Base-by-base conservation (phyloP, 2,113 vertebrate species). In the Grantiella picta region DNA sequence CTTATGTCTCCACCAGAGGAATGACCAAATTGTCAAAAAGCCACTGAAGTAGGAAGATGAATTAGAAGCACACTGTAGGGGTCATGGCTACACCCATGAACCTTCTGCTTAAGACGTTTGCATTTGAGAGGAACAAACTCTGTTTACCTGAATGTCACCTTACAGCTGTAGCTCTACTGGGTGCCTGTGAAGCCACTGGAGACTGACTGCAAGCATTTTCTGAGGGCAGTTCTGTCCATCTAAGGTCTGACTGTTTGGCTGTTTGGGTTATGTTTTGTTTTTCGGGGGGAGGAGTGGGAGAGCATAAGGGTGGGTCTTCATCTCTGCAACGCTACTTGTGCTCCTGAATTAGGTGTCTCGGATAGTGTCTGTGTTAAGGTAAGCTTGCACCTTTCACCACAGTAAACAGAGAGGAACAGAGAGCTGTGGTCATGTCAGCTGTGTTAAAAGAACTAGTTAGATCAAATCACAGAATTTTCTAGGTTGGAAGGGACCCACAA, bases 81-180 rank as follows among this genome's bases (percentile, higher is more conserved):
- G 45, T 94, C 61, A 84, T 2, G 7, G 53, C 75, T 89, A 61
- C 36, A 27, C 57, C 40, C 53, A 82, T 64, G 57, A 79, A 45
- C 42, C 69, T 71, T 57, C 61, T 79, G 25, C 70, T 82, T 73
- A 54, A 89, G 65, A 29, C 2, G 0, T 78, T 92, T 92, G 42
- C 53, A 12, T 53, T 78, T 80, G n/a, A 65, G 28, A 64, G 16
- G 65, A 89, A 56, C 35, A 78, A 82, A 64, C 49, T 89, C 69
- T 35, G 19, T 40, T 75, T 79, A 68, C 44, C 52, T 82, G 69
- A 91, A 95, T 91, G 81, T 91, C 90, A 89, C 72, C 72, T 91
- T 73, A 50, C 12, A 64, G 31, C 38, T 76, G 7, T 27, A 44
- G 15, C 44, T 86, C 24, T 73, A 29, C n/a, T 4, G 2, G 9